Evolutionary conservation across 2,888 invertebrate genomes (phyloP), one percentile per base, ranked within the genome.

Genomic region (Amblyjoppa proteus): DNA sequence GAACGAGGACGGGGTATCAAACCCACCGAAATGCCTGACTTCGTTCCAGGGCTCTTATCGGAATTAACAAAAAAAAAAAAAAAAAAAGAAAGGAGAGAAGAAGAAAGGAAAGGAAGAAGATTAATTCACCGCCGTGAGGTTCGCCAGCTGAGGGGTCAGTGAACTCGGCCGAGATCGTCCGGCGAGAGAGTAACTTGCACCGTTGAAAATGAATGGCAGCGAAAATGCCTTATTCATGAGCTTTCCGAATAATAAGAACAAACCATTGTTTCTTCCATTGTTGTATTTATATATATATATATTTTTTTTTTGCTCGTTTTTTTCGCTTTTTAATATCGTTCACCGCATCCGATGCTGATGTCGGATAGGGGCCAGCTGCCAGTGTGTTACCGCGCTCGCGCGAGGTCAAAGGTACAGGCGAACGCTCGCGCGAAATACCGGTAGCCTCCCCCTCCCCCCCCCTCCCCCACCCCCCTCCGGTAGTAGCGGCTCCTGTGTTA

Each of bases 321-420:
- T 20, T 11, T 38, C 16, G 13, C 9, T 9, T 41, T 41, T 41
- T 41, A 41, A 41, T 58, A 16, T 41, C 3, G 16, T n/a, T 41
- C 58, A 25, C 20, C 4, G 45, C 28, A 34, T n/a, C 75, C 45
- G 45, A 45, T 45, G 31, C 28, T 61, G 45, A 61, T n/a, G 61
- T 74, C 45, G 58, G 38, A 76, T 53, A 51, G 51, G 76, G 68
- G 68, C 56, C 53, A 41, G 53, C 41, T 68, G 28, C 25, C 16
- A 28, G 38, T 66, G 34, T 66, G 51, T 51, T 38, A n/a, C 61
- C n/a, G 73, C 13, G 56, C 74, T 28, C 73, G 34, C 7, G 58
- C 49, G 81, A 82, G 78, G 85, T 81, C 78, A 81, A 81, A 78
- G 78, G 75, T 70, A 58, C 51, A 79, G 45, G 51, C 61, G 53